phyloP scores from a whole-genome alignment of 1,140 invertebrate species.

The Hormaphis cornu region DNA sequence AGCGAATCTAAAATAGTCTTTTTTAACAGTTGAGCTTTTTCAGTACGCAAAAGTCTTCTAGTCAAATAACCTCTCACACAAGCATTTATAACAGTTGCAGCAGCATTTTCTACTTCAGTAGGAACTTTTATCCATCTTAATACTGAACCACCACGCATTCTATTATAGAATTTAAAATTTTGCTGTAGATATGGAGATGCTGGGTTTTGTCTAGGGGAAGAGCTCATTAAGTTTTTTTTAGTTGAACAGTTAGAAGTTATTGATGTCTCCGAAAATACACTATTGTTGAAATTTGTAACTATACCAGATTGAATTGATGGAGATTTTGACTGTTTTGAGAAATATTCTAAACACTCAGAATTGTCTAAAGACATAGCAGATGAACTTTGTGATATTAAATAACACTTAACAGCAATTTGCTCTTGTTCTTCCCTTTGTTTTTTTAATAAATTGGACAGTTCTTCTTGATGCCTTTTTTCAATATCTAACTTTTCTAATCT shows the following conservation, averaged over 20 bases:
- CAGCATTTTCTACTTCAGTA: slow-evolving; percentile 27
- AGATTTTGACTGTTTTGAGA: background rate
- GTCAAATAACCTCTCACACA: slow-evolving; percentile 33
- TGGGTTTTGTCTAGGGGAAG: slow-evolving; percentile 3
- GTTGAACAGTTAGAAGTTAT: slow-evolving; percentile 17
- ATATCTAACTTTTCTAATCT: slow-evolving; percentile 2
- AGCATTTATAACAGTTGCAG: slow-evolving; percentile 31
- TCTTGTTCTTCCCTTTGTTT: slow-evolving; percentile 24
- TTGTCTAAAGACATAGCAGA: background rate
- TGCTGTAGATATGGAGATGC: background rate
- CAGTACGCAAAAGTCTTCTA: slow-evolving; percentile 33
- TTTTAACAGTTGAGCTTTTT: slow-evolving; percentile 32
- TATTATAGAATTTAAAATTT: slow-evolving; percentile 21
- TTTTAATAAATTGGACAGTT: slow-evolving; percentile 22
- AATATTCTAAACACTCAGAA: slow-evolving; percentile 4
- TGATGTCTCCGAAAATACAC: slow-evolving; percentile 7
- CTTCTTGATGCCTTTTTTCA: slow-evolving; percentile 19
- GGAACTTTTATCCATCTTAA: slow-evolving; percentile 1
- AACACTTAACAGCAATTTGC: slow-evolving; percentile 4
- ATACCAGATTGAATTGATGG: background rate
- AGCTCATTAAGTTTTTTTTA: background rate
- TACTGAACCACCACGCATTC: background rate
- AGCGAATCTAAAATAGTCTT: slow-evolving; percentile 34
- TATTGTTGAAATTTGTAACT: slow-evolving; percentile 21
- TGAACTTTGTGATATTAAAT: slow-evolving; percentile 10